Percentiles rank a stretch among this genome's conserved stretches.
Conservation (phyloP, 64 coral and sea anemone genomes). For the Anthopleura sola region DNA sequence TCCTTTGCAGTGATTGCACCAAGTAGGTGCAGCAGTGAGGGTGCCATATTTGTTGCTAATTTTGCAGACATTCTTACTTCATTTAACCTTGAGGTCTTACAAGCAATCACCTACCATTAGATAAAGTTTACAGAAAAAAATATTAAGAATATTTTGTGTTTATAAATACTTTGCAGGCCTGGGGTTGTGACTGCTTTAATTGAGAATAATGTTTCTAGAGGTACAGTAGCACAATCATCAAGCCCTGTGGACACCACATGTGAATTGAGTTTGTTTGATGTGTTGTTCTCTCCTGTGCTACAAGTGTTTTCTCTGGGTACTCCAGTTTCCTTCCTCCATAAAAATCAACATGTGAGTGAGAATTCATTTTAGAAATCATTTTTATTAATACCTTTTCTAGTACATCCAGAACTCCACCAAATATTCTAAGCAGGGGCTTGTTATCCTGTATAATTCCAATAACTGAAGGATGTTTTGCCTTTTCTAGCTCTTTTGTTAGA, state of each 20-base stretch:
- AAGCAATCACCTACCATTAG: conserved; percentile 4
- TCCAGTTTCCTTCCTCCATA: no score
- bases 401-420: background rate
- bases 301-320: no score
- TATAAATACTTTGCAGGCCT: no score
- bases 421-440: background rate
- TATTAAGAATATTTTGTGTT: no score
- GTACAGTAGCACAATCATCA: no score
- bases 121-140: background rate
- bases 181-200: no score
- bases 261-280: no score
- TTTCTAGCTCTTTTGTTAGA: background rate
- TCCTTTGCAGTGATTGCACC: background rate
- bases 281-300: no score
- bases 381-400: conserved; percentile 19
- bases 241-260: no score
- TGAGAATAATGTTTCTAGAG: no score
- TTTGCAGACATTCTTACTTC: background rate
- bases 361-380: no score
- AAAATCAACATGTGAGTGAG: no score
- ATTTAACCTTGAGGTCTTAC: conserved; percentile 23
- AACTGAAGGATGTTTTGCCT: background rate
- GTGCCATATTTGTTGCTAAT: conserved; percentile 25
- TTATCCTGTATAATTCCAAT: background rate
- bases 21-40: conserved; percentile 5